phyloP scores from a whole-genome alignment of 2,888 invertebrate species.

The Brenthis ino region DNA sequence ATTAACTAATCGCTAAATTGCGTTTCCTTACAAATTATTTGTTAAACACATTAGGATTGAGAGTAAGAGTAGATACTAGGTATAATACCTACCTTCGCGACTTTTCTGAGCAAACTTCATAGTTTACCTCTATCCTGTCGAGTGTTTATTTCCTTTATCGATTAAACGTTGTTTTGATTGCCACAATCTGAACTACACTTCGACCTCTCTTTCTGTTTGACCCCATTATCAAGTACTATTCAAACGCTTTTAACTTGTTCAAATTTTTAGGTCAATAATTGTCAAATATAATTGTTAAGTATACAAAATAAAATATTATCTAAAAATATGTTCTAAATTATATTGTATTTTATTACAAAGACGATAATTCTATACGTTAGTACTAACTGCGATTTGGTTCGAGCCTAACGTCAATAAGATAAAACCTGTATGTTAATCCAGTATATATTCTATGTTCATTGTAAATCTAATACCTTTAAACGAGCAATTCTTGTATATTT shows the following conservation, averaged over 20 bases:
- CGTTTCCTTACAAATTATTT: no score
- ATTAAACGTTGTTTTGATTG: constrained; percentile 58
- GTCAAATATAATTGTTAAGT: constrained; percentile 2
- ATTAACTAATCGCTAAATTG: no score
- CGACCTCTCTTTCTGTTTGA: constrained; percentile 28
- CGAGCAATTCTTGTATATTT: no score
- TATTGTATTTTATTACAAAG: neutral
- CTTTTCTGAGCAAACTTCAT: constrained; percentile 52
- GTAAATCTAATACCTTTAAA: no score
- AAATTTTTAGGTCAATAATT: constrained; percentile 4
- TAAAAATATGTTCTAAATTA: no score
- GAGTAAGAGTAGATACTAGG: no score
- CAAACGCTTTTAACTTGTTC: constrained; percentile 9
- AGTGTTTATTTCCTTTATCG: constrained; percentile 58
- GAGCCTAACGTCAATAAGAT: no score
- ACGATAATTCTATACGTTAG: neutral
- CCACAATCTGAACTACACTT: constrained; percentile 44
- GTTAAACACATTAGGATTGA: no score
- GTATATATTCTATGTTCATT: no score
- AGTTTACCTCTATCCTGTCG: constrained; percentile 60
- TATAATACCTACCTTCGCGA: constrained; percentile 44
- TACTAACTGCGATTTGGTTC: neutral
- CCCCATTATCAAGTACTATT: constrained; percentile 25
- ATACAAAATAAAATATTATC: neutral
- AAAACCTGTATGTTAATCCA: no score